Base-by-base conservation (phyloP, 2,888 invertebrate species). In the Cataglyphis cursor region DNA sequence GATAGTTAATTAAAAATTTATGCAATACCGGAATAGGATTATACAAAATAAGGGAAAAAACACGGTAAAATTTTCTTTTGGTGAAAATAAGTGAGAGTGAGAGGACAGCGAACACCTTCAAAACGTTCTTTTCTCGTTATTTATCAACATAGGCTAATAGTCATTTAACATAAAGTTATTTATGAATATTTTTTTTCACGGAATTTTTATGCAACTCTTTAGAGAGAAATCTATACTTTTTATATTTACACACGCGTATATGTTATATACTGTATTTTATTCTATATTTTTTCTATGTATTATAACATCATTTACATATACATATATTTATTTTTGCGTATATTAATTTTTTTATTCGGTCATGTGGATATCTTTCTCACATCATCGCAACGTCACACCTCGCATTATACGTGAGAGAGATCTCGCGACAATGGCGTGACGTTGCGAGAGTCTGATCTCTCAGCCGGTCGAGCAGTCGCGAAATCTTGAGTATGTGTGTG, bases 31-130 rank as follows among this genome's bases (percentile, higher is more conserved):
- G 48, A 21, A 15, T 15, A 38, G 65, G 9, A 31, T 24, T 24
- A 10, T 21, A 62, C 18, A 62, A 15, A 70, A 21, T 31, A 18
- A 48, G 8, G 38, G 18, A 44, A 9, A 28, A 70, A 51, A 57
- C 48, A 10, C 57, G 74, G 64, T 81, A 78, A 84, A 83, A 81
- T 85, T 75, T 88, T 83, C 74, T 61, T 76, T 76, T 31, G 80
- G 44, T 66, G 80, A 87, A 87, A 87, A 90, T 89, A 89, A 92
- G 88, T 87, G 89, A 91, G 88, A 91, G 90, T 89, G 87, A 85
- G 80, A 84, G 38, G 35, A 35, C 4, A 6, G 35, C 35, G 35
- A 35, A 35, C 35, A 6, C 28, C 28, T 28, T 28, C 28, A 28
- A 28, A 28, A 35, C 35, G 6, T 35, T 35, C 35, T 35, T 35